Evolutionary conservation across 2,113 vertebrate genomes (phyloP).

Genomic region (Campylomormyrus tamandua): DNA sequence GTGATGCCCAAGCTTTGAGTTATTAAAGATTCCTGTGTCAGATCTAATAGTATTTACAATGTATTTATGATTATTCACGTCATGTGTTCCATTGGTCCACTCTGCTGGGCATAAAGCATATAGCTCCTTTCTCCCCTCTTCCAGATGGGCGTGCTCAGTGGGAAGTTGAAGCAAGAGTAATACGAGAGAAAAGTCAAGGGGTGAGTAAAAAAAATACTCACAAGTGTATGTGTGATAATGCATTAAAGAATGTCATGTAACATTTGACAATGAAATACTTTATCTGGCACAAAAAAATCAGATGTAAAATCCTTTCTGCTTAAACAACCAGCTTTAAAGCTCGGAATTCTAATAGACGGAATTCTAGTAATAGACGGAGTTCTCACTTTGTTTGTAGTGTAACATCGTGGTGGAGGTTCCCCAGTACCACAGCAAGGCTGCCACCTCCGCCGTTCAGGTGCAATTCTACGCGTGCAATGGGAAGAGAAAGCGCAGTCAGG

Average conservation of each 20-base stretch:
- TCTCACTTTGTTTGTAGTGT: slow-evolving; percentile 57
- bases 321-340: too few species aligned
- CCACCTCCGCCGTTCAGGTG: slow-evolving; percentile 70
- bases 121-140: neutral
- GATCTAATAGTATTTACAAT: neutral
- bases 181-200: slow-evolving; percentile 76
- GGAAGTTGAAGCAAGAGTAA: slow-evolving; percentile 81
- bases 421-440: slow-evolving; percentile 74
- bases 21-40: neutral
- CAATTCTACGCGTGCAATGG: slow-evolving; percentile 92
- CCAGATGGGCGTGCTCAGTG: slow-evolving; percentile 85
- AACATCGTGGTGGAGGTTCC: slow-evolving; percentile 82
- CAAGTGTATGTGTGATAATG: neutral
- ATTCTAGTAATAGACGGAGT: neutral
- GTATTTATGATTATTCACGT: neutral
- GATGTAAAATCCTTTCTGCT: neutral
- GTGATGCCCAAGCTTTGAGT: neutral
- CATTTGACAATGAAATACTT: neutral
- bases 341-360: neutral
- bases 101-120: neutral
- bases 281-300: neutral
- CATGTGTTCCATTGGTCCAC: neutral
- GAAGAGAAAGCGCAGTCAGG: slow-evolving; percentile 82
- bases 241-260: neutral
- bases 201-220: slow-evolving; percentile 57